Evolutionary conservation across 2,797 vertebrate species (phyloP).

Genomic region (Echeneis naucrates): DNA sequence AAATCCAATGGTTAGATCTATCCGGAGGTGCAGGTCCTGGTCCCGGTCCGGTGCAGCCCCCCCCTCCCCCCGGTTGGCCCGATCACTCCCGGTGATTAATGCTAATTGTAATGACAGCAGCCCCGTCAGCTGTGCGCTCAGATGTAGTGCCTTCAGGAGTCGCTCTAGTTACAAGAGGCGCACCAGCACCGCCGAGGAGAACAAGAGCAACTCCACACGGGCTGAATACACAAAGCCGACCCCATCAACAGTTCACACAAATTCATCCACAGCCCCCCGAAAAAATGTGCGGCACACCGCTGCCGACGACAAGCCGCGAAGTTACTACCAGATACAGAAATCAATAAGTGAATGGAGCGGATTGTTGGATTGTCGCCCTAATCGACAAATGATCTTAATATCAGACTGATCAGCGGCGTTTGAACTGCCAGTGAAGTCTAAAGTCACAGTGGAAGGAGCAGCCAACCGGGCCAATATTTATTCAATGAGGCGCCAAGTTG

Average conservation of each 20-base stretch:
- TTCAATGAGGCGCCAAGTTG: constrained; percentile 46
- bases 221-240: constrained; percentile 74
- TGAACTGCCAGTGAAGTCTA: not conserved
- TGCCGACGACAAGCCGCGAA: not conserved
- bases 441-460: constrained; percentile 37
- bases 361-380: constrained; percentile 34
- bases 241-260: constrained; percentile 69
- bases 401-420: constrained; percentile 17
- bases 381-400: constrained; percentile 25
- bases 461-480: constrained; percentile 13
- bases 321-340: not conserved
- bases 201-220: constrained; percentile 66
- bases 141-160: constrained; percentile 85
- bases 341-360: constrained; percentile 22
- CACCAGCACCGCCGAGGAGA: constrained; percentile 75
- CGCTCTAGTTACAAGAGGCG: constrained; percentile 82
- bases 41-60: not conserved
- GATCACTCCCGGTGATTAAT: constrained; percentile 79
- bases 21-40: constrained; percentile 18
- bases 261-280: constrained; percentile 33
- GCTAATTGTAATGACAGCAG: constrained; percentile 80
- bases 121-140: constrained; percentile 76
- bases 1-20: constrained; percentile 37
- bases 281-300: not conserved
- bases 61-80: constrained; percentile 50